These are phyloP conservation scores for Drepana arcuata DNA, from an alignment of 1,140 invertebrate species.

Conservation along the genomic window DNA sequence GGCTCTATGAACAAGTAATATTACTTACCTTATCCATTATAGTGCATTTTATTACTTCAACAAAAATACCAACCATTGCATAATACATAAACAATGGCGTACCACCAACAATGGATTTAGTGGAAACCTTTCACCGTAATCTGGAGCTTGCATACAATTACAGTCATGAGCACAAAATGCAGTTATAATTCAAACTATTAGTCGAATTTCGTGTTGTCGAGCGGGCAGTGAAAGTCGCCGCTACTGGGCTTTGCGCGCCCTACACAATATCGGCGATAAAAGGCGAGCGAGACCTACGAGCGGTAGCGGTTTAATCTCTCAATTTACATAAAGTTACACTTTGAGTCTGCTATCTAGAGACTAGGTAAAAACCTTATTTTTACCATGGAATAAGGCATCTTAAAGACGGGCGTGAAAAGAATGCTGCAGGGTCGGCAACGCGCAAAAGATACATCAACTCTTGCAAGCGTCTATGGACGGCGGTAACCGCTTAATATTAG, in stretches of 20 bases:
- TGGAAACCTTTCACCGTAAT: conserved; percentile 23
- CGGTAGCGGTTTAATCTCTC: background rate
- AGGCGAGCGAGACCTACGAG: background rate
- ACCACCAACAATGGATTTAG: conserved; percentile 8
- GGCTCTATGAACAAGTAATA: too few relatives aligned
- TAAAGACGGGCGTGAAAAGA: background rate
- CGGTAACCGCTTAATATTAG: too few relatives aligned
- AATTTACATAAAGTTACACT: background rate
- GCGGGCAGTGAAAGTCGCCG: conserved; percentile 52
- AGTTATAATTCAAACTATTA: conserved; percentile 61
- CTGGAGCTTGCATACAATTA: conserved; percentile 1
- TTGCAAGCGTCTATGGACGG: background rate
- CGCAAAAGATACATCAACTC: too few relatives aligned
- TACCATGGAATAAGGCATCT: background rate
- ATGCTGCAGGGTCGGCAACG: background rate
- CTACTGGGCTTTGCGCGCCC: conserved; percentile 45
- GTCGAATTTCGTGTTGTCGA: conserved; percentile 59
- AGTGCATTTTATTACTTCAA: conserved; percentile 1
- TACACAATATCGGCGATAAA: background rate
- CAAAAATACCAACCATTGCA: conserved; percentile 3
- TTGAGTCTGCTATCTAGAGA: background rate
- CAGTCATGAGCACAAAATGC: conserved; percentile 14
- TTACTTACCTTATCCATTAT: too few relatives aligned
- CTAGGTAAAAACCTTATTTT: background rate
- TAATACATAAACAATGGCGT: background rate